phyloP scores from a whole-genome alignment of 1,140 invertebrate species.

The Ptiloglossa arizonensis region DNA sequence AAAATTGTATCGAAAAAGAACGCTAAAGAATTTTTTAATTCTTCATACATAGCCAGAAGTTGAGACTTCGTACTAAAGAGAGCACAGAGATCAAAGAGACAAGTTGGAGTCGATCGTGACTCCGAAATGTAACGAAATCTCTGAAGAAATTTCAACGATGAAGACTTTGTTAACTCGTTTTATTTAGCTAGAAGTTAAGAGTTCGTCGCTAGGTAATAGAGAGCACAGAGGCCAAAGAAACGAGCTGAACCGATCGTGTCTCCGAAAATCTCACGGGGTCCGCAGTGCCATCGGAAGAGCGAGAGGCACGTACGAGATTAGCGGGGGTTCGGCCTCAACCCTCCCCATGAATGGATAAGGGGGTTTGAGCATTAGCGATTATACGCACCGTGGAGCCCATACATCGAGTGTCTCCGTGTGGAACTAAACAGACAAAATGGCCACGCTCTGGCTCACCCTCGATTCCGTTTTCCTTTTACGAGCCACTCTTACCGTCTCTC shows the following conservation, averaged over 20 bases:
- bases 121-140: no score
- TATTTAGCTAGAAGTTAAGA: no score
- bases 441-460: conserved; percentile 73
- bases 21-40: no score
- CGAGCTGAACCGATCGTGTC: conserved; percentile 29
- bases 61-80: no score
- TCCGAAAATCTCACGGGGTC: conserved; percentile 60
- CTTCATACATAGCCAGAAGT: no score
- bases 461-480: conserved; percentile 67
- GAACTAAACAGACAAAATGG: conserved; percentile 80
- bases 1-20: no score
- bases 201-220: no score
- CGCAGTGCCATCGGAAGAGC: conserved; percentile 47
- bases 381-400: conserved; percentile 75
- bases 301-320: conserved; percentile 62
- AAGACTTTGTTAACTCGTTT: no score
- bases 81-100: no score
- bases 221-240: neutral
- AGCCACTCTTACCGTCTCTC: conserved; percentile 25
- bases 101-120: no score
- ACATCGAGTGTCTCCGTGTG: conserved; percentile 75
- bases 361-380: conserved; percentile 78
- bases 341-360: conserved; percentile 62
- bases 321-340: conserved; percentile 58
- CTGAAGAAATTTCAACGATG: no score